A percentile compares a stretch with the other conserved stretches of the same genome.
Evolutionary conservation across 2,797 vertebrate genomes (phyloP).

Genomic region (Potorous gilbertii): DNA sequence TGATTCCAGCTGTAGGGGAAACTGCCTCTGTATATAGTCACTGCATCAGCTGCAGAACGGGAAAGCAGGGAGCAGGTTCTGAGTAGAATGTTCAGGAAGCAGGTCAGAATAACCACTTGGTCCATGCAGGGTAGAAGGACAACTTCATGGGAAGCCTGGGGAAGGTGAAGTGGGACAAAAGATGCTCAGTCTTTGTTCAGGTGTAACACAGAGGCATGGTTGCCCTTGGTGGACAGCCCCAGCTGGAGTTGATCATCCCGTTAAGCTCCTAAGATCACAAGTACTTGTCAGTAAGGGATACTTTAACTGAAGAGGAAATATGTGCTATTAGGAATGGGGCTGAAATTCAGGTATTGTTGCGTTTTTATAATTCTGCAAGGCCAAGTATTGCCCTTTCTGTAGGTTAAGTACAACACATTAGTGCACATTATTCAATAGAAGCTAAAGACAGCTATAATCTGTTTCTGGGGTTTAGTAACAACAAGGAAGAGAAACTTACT

Average conservation of each 20-base stretch:
- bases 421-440: constrained; percentile 1
- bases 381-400: constrained; percentile 36
- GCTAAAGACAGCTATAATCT: constrained; percentile 15
- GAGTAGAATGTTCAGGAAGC: constrained; percentile 12
- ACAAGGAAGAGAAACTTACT: constrained; percentile 17
- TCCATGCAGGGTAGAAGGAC: neutral
- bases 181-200: constrained; percentile 11
- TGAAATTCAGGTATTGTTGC: neutral
- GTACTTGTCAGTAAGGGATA: constrained; percentile 24
- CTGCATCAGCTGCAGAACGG: constrained; percentile 57
- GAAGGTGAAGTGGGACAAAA: neutral
- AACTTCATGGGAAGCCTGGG: neutral
- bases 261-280: constrained; percentile 7
- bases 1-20: constrained; percentile 20
- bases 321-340: neutral
- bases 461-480: constrained; percentile 40
- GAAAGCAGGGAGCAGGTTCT: constrained; percentile 52
- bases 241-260: neutral
- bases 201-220: neutral
- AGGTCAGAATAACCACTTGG: neutral
- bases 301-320: constrained; percentile 20
- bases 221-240: neutral
- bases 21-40: neutral
- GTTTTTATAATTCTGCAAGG: constrained; percentile 41
- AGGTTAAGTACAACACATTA: neutral